Evolutionary conservation across 2,888 invertebrate species (phyloP), one percentile per base, ranked within the genome.

Genomic region (Caenorhabditis zanzibari): DNA sequence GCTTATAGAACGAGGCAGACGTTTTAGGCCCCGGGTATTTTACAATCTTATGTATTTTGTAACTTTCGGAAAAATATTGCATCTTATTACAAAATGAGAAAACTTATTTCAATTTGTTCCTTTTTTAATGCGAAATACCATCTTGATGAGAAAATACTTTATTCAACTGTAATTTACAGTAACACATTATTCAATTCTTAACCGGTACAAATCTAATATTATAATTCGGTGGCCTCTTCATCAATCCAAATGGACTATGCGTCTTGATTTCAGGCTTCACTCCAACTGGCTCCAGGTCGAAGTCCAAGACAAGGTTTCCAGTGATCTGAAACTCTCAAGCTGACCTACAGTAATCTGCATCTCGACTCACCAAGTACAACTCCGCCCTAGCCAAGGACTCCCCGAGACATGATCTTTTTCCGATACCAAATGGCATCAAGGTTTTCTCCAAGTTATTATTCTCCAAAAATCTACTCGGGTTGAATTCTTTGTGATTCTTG

Each of bases 331-430:
- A 44, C 12, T 32, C 22, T n/a, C 2, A 6, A 38, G 12, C 10
- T 7, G 10, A 2, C 14, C 19, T 19, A 19, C 7, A 22, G 26
- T 69, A 0, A 1, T 7, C 32, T 16, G 10, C 0, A 7, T 64
- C 32, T 14, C n/a, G 1, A 35, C 54, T 9, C 16, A 85, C 86
- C 86, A 86, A 69, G 22, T 83, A 86, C 41, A 86, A 47, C 59
- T 86, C 86, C 6, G 84, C 84, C 72, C 85, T 81, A 5, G 86
- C 86, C 44, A 86, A 35, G 9, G 80, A 75, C 49, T 86, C 86
- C 24, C 86, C 86, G n/a, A 74, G 83, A 77, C 86, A 86, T 7
- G 82, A 44, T 16, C 86, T 16, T 28, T 86, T 86, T 56, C 86
- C 86, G 24, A 86, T 61, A 28, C 86, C 85, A 56, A 86, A 86